Percentiles rank a stretch among this genome's conserved stretches.
phyloP scores from a whole-genome alignment of 1,140 invertebrate genomes.

The Argopecten irradians region DNA sequence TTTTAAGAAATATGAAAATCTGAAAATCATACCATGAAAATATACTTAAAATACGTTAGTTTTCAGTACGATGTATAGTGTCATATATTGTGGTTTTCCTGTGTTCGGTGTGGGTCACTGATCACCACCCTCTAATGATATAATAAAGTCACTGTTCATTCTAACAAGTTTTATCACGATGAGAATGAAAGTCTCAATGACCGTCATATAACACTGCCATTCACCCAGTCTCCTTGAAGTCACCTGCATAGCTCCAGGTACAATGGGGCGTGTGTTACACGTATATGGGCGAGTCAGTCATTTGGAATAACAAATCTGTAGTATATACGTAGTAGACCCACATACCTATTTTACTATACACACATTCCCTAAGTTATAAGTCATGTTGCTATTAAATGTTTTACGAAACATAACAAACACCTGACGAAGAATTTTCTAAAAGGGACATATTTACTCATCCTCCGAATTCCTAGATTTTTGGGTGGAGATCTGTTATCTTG shows the following conservation, averaged over 20 bases:
- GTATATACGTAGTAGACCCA: neutral
- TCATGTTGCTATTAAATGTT: neutral
- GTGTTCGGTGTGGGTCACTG: no score
- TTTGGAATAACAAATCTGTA: neutral
- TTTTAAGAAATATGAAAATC: no score
- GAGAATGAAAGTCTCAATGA: no score
- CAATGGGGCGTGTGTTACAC: neutral
- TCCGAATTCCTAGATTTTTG: neutral
- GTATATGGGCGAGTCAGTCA: neutral
- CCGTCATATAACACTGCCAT: no score
- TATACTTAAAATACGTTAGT: no score
- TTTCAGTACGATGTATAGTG: no score
- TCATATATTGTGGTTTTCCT: no score
- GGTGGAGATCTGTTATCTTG: neutral
- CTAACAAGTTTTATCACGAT: no score
- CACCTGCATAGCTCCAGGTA: neutral
- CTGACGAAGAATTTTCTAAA: neutral
- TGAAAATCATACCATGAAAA: no score
- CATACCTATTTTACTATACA: neutral
- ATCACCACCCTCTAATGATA: no score
- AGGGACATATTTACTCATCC: neutral
- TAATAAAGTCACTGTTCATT: no score
- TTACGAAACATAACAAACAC: neutral
- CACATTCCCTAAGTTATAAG: neutral
- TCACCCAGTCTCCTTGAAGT: no score